Evolutionary conservation across 2,888 invertebrate genomes (phyloP).

Genomic region (Philonicus albiceps): DNA sequence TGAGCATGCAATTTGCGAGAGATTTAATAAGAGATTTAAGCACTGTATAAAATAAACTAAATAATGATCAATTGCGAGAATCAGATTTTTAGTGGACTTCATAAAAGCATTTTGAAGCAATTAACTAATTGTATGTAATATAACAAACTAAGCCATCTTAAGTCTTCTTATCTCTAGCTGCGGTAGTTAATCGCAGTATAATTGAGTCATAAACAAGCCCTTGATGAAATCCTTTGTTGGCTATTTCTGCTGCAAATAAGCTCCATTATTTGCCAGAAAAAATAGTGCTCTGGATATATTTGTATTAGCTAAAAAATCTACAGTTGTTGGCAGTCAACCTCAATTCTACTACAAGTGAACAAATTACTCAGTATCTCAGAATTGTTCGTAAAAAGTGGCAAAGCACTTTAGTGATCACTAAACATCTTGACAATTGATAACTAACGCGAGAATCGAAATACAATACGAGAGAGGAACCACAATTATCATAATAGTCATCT

Average conservation of each 20-base stretch:
- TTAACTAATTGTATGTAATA: neutral
- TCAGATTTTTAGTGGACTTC: neutral
- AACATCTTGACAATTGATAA: slow-evolving; percentile 12
- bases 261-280: neutral
- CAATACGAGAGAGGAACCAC: neutral
- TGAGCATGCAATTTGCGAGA: neutral
- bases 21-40: neutral
- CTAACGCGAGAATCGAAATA: slow-evolving; percentile 12
- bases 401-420: neutral
- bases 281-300: neutral
- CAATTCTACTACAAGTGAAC: neutral
- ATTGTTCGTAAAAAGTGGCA: neutral
- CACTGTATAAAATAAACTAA: neutral
- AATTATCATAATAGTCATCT: neutral
- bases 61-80: neutral
- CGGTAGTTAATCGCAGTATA: neutral
- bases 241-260: slow-evolving; percentile 9
- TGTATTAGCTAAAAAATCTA: slow-evolving; percentile 26
- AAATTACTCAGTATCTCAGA: neutral
- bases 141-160: neutral
- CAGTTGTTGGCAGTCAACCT: neutral
- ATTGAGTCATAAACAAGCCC: neutral
- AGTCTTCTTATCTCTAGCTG: neutral
- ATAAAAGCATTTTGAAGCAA: neutral
- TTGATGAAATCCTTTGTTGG: slow-evolving; percentile 20